These are phyloP conservation scores for Stenodera caucasica DNA, from an alignment of 2,888 invertebrate species.

Conservation along the genomic window DNA sequence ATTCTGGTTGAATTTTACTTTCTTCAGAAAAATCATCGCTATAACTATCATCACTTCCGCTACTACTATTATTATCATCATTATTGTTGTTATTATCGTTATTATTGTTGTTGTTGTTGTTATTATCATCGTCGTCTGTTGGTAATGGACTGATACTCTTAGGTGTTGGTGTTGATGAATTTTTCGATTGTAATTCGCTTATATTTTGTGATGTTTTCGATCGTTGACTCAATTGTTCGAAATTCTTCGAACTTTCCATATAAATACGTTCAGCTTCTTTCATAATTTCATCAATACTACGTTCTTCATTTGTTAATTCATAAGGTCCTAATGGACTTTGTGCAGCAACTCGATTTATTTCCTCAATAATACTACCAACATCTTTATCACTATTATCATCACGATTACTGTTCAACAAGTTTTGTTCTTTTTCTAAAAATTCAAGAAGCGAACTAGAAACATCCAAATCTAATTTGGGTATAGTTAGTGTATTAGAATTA, in stretches of 20 bases:
- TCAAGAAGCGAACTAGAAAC: slow-evolving; percentile 50
- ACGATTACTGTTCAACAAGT: slow-evolving; percentile 48
- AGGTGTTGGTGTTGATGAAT: slow-evolving; percentile 50
- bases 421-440: slow-evolving; percentile 50
- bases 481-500: slow-evolving; percentile 29
- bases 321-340: slow-evolving; percentile 54
- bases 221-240: slow-evolving; percentile 54
- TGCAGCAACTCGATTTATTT: slow-evolving; percentile 63
- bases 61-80: slow-evolving; percentile 27
- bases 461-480: slow-evolving; percentile 41
- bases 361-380: slow-evolving; percentile 69
- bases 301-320: slow-evolving; percentile 55
- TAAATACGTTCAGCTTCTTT: slow-evolving; percentile 62
- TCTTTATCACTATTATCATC: slow-evolving; percentile 59
- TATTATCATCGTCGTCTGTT: slow-evolving; percentile 41
- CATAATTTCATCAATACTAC: slow-evolving; percentile 63
- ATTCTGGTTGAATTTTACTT: slow-evolving; percentile 34
- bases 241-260: slow-evolving; percentile 55
- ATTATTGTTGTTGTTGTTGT: slow-evolving; percentile 29
- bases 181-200: slow-evolving; percentile 44
- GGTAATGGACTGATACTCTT: slow-evolving; percentile 53
- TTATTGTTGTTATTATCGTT: slow-evolving; percentile 16
- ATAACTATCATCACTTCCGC: slow-evolving; percentile 37
- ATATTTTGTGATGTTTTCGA: slow-evolving; percentile 53
- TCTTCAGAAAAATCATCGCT: slow-evolving; percentile 50